A percentile compares a stretch with the other conserved stretches of the same genome.
These are phyloP conservation scores for Conops quadrifasciatus DNA, from an alignment of 2,888 invertebrate genomes.

Conservation along the genomic window DNA sequence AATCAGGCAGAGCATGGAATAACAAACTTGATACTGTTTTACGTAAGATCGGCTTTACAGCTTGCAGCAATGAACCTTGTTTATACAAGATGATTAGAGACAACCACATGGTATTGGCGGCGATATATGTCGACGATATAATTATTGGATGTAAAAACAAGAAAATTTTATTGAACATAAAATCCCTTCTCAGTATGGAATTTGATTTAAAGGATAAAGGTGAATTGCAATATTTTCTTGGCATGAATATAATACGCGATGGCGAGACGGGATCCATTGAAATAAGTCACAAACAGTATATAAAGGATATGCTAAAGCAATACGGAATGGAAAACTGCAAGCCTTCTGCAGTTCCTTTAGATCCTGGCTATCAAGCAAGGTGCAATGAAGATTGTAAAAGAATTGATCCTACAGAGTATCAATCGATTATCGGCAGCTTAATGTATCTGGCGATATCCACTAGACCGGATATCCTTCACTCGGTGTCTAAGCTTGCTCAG, in stretches of 20 bases:
- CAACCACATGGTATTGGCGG: constrained; percentile 38
- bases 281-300: constrained; percentile 41
- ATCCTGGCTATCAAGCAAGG: constrained; percentile 40
- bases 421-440: constrained; percentile 41
- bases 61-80: constrained; percentile 41
- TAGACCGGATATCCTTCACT: neutral
- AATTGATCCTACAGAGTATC: constrained; percentile 35
- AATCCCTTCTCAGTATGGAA: constrained; percentile 33
- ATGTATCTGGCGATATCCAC: constrained; percentile 39
- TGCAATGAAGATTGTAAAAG: constrained; percentile 37
- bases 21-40: constrained; percentile 37
- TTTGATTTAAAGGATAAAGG: constrained; percentile 40
- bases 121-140: constrained; percentile 42
- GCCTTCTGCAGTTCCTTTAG: constrained; percentile 42
- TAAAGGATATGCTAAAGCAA: constrained; percentile 40
- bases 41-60: constrained; percentile 37
- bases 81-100: constrained; percentile 32
- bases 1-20: constrained; percentile 44
- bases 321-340: constrained; percentile 41
- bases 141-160: constrained; percentile 40
- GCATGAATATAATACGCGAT: constrained; percentile 39
- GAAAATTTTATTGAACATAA: constrained; percentile 37
- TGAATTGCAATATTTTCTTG: constrained; percentile 38
- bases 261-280: constrained; percentile 40
- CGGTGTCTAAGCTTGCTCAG: constrained; percentile 43